Conservation (phyloP, 2,888 invertebrate genomes). For the Chloroclysta siterata region DNA sequence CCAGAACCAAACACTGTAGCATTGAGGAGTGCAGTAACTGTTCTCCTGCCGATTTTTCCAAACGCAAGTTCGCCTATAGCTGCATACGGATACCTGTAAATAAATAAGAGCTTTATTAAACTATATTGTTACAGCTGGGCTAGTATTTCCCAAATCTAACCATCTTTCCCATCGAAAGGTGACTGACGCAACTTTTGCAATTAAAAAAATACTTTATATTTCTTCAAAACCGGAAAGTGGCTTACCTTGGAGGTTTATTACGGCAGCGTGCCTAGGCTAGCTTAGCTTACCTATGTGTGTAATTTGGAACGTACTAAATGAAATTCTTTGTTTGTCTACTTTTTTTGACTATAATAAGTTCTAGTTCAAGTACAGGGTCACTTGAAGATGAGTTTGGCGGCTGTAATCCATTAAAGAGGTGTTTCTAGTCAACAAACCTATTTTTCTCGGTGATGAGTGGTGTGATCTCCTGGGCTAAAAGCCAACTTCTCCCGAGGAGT, state of each 20-base stretch:
- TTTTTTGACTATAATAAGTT: no score
- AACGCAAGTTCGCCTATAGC: conserved; percentile 92
- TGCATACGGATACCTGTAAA: conserved; percentile 90
- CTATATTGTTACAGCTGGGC: background rate
- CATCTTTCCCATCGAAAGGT: background rate
- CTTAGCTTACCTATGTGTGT: no score
- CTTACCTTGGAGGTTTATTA: no score
- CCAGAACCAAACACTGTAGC: conserved; percentile 91
- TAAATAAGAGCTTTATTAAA: background rate
- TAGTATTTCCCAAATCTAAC: background rate
- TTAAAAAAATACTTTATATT: background rate
- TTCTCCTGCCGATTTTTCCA: conserved; percentile 85
- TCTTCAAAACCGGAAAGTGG: background rate
- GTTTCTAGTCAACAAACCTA: conserved; percentile 54
- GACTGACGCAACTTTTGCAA: background rate
- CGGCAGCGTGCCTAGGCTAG: no score
- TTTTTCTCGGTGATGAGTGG: conserved; percentile 87
- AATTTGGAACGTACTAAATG: no score
- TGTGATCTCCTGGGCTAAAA: conserved; percentile 89
- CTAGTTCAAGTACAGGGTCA: no score
- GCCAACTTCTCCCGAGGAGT: conserved; percentile 92
- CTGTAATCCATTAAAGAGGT: no score
- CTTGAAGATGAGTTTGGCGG: no score
- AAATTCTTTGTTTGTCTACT: no score
- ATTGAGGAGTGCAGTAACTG: conserved; percentile 89